phyloP scores from a whole-genome alignment of 2,888 invertebrate genomes.

The Argyra leucocephala region DNA sequence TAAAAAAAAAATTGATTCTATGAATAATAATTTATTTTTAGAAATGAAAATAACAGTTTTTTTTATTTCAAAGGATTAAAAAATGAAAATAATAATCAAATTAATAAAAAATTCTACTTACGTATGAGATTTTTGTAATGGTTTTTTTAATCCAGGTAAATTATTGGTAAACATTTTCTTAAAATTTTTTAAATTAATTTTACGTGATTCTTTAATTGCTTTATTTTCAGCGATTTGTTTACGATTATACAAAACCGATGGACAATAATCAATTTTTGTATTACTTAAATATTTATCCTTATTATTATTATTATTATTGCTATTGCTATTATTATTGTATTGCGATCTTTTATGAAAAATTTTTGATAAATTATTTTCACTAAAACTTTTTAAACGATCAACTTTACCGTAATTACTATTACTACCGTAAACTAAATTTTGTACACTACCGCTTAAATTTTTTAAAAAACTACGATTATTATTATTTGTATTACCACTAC shows the following conservation, averaged over 20 bases:
- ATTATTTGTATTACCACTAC: neutral
- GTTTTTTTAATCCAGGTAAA: constrained; percentile 13
- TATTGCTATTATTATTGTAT: constrained; percentile 13
- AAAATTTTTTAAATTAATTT: constrained; percentile 16
- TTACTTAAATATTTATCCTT: constrained; percentile 3
- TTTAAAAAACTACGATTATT: constrained; percentile 14
- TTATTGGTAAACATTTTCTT: constrained; percentile 19
- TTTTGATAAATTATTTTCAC: constrained; percentile 23
- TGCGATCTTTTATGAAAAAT: constrained; percentile 4
- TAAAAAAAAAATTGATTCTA: no score
- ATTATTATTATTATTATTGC: constrained; percentile 8
- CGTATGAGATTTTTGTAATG: constrained; percentile 7
- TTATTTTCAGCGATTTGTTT: constrained; percentile 15
- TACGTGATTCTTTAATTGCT: neutral
- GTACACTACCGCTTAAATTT: constrained; percentile 21
- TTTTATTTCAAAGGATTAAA: no score
- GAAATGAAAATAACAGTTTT: no score
- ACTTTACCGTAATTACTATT: constrained; percentile 7
- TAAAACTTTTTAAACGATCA: constrained; percentile 19
- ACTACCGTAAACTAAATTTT: constrained; percentile 18
- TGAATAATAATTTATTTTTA: no score
- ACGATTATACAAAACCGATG: constrained; percentile 22
- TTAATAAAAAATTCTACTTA: neutral
- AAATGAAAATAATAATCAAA: no score
- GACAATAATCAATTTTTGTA: constrained; percentile 20